Percentiles rank a stretch among this genome's conserved stretches.
Evolutionary conservation across 2,888 invertebrate species (phyloP).

Genomic region (Mystacides longicornis): DNA sequence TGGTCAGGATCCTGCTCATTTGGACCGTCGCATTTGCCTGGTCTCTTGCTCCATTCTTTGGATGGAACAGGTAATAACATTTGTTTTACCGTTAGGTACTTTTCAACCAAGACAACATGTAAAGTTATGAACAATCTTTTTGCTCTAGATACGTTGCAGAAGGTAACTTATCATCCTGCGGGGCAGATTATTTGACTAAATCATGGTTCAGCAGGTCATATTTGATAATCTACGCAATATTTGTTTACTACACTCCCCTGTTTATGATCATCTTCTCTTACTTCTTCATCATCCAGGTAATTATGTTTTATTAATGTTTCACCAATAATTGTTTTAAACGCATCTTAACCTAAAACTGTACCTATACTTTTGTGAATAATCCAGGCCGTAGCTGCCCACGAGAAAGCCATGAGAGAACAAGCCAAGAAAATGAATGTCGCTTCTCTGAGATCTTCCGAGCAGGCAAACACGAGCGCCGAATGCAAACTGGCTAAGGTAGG

Average conservation of each 20-base stretch:
- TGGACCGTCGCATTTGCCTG: slow-evolving; percentile 51
- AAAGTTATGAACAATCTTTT: too few relatives aligned
- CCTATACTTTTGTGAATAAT: too few relatives aligned
- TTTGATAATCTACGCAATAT: slow-evolving; percentile 47
- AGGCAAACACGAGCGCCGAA: slow-evolving; percentile 47
- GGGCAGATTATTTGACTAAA: slow-evolving; percentile 49
- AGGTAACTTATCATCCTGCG: slow-evolving; percentile 60
- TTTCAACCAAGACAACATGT: too few relatives aligned
- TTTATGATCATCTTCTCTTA: slow-evolving; percentile 53
- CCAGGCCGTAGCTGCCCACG: slow-evolving; percentile 51
- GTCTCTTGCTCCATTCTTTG: slow-evolving; percentile 52
- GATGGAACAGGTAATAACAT: slow-evolving; percentile 53
- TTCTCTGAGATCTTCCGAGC: slow-evolving; percentile 48
- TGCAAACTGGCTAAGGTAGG: slow-evolving; percentile 53
- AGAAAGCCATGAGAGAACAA: slow-evolving; percentile 51
- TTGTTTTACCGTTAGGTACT: too few relatives aligned
- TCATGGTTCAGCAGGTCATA: slow-evolving; percentile 48
- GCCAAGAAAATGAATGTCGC: slow-evolving; percentile 59
- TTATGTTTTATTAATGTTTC: too few relatives aligned
- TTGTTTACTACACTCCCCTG: slow-evolving; percentile 41
- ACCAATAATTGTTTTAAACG: too few relatives aligned
- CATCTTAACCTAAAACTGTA: too few relatives aligned
- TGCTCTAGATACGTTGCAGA: slow-evolving; percentile 55
- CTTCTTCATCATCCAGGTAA: slow-evolving; percentile 53
- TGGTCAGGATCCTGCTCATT: slow-evolving; percentile 45